Evolutionary conservation across 2,797 vertebrate genomes (phyloP), one percentile per base, ranked within the genome.

Genomic region (Heteromormyrus szaboi): DNA sequence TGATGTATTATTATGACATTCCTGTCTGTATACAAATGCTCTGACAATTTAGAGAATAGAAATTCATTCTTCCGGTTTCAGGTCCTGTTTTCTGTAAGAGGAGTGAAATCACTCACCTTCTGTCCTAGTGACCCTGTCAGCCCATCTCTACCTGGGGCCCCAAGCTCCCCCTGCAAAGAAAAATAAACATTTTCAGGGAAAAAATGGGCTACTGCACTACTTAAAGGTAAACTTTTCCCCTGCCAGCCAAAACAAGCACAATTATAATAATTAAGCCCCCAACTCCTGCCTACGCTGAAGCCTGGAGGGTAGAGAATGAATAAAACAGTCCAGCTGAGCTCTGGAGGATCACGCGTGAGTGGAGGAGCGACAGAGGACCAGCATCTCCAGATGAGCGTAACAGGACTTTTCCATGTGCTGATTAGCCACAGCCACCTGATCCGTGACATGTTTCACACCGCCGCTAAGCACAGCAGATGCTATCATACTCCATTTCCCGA

Each of bases 101-200:
- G 9, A 19, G 6, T 37, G 72, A 22, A 48, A 83, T n/a, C 6
- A 91, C 94, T 93, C 87, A 96, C 96, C 95, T 96, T 95, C 86
- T 81, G 87, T 91, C 96, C 96, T 2, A 56, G 5, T 48, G 89
- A 46, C 1, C 96, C 96, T 3, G 56, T 65, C 3, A 37, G 44
- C 88, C 95, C 96, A 0, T 87, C 12, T 3, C 2, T 89, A 14
- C 96, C 96, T 50, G 93, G 89, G 0, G 87, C 3, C 88, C 96
- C 96, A 19, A 92, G 89, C 44, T 95, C 90, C 11, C 96, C 96
- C 96, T 97, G 90, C 29, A 89, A 76, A 87, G 89, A 92, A 86
- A 90, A 91, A 76, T 89, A 89, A 17, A 92, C 89, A 33, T 37
- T 72, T 25, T 91, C 33, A 89, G 44, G 12, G 33, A 4, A 91